phyloP scores from a whole-genome alignment of 2,797 vertebrate species.

The Hybognathus amarus region DNA sequence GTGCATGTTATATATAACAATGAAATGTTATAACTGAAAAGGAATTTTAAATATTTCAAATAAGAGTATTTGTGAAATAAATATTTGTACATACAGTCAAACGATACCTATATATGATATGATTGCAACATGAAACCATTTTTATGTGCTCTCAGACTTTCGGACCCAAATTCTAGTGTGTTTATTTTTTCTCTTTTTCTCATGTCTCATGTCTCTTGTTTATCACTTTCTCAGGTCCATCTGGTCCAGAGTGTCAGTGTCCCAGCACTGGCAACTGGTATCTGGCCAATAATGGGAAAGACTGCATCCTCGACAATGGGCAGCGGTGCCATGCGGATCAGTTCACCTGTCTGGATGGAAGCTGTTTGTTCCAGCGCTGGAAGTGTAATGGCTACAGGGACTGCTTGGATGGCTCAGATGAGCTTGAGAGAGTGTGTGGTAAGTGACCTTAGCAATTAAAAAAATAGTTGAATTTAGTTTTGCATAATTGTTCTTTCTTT shows the following conservation, averaged over 20 bases:
- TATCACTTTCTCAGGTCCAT: constrained; percentile 77
- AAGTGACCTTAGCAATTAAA: constrained; percentile 62
- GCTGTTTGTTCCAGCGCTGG: constrained; percentile 80
- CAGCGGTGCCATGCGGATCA: constrained; percentile 78
- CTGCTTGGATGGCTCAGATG: constrained; percentile 87
- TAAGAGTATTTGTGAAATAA: too few relatives aligned
- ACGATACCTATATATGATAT: background rate
- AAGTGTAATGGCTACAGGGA: constrained; percentile 86
- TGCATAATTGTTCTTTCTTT: background rate
- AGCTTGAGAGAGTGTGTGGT: constrained; percentile 92
- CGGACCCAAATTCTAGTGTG: background rate
- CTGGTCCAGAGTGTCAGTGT: constrained; percentile 92
- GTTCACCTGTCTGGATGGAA: constrained; percentile 90
- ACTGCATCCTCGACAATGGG: constrained; percentile 86
- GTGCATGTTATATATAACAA: background rate
- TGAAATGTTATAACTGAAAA: too few relatives aligned
- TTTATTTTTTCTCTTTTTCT: background rate
- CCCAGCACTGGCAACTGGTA: constrained; percentile 88
- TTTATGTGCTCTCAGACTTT: background rate
- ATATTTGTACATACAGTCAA: too few relatives aligned
- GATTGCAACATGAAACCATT: background rate
- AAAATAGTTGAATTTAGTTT: background rate
- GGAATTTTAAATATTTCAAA: too few relatives aligned
- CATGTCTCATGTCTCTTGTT: background rate
- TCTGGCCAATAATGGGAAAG: constrained; percentile 87